Base-by-base conservation (phyloP, 2,797 vertebrate species). In the Halcyon badia region DNA sequence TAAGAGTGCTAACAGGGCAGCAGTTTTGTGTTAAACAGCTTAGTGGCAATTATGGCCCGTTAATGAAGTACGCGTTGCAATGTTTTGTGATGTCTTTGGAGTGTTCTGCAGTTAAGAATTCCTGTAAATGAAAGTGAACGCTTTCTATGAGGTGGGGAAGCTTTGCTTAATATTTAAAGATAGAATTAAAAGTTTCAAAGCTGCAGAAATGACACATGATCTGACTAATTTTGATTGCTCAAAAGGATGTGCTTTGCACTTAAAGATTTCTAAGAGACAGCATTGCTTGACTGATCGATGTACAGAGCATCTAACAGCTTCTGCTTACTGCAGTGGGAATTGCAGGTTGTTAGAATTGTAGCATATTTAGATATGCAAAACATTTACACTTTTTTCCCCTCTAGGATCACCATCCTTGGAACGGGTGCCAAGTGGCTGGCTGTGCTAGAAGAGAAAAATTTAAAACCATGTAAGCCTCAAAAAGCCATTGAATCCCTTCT, bases 371-470 rank as follows among this genome's bases (percentile, higher is more conserved):
- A 64, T 60, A 60, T 48, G 49, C 42, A 51, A 70, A 89, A n/a
- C 10, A 33, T 11, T n/a, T 49, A n/a, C 89, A 21, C 60, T 84
- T 39, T 19, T 19, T 31, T 30, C n/a, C 33, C 51, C 51, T 87
- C 17, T 95, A 99, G 99, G 89, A 99, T 99, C 98, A 99, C 99
- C 60, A 98, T 99, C 95, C 99, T 99, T 58, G 99, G 99, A 49
- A 99, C 99, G 0, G 99, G 99, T 25, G 99, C 99, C 31, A 99
- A 99, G 98, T 99, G 99, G 99, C 97, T 99, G 95, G 91, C 99
- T 9, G 99, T 99, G 82, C 98, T 99, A 22, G 99, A 99, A 95
- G 99, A 99, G 98, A 99, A 98, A 82, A 98, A 98, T 89, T 96
- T 99, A 79, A 99, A 99, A 94, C 99, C 99, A 37, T 98, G 99